Base-by-base conservation (phyloP, 2,113 vertebrate genomes). In the Protomyctophum bolini region DNA sequence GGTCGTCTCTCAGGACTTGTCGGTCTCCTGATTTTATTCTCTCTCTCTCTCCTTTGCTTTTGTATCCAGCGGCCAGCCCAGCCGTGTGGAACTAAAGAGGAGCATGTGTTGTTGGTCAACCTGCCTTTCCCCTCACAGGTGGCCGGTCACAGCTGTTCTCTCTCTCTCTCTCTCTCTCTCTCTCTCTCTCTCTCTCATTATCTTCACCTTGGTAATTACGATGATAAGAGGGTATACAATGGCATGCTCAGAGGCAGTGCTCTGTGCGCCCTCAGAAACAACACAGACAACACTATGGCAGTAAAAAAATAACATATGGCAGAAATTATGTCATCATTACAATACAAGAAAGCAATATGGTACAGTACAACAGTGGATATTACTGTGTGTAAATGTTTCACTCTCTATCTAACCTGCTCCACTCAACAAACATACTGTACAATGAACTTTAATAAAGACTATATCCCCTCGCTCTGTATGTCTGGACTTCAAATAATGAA, bases 391-490 rank as follows among this genome's bases (percentile, higher is more conserved):
- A 21, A 21, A 21, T 21, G 21, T 21, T 21, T 21, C 21, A 21
- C 57, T 29, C 70, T 67, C 50, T 21, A 63, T 15, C 70, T 71
- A n/a, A 57, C n/a, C 70, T 66, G 72, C 80, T 86, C 70, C 87
- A 64, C 60, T 74, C 80, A 80, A 83, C 81, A 82, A 69, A 72
- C 83, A 66, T 68, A 63, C 72, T 84, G 80, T 68, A 77, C 67
- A 66, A 75, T 91, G 87, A 92, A 91, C 89, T 92, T 92, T 90
- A 92, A 93, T 93, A 92, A 92, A 92, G 90, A 91, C 88, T 82
- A 81, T 90, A 90, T 91, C 90, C 88, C 83, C 90, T 75, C 81
- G 76, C 78, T 85, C 76, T 83, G 79, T 79, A 72, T 49, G 81
- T 84, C 88, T 90, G 83, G 83, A 81, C 83, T 77, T 83, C 86